Percentiles rank a stretch among this genome's conserved stretches.
phyloP scores from a whole-genome alignment of 2,888 invertebrate species.

The Buathra laborator region DNA sequence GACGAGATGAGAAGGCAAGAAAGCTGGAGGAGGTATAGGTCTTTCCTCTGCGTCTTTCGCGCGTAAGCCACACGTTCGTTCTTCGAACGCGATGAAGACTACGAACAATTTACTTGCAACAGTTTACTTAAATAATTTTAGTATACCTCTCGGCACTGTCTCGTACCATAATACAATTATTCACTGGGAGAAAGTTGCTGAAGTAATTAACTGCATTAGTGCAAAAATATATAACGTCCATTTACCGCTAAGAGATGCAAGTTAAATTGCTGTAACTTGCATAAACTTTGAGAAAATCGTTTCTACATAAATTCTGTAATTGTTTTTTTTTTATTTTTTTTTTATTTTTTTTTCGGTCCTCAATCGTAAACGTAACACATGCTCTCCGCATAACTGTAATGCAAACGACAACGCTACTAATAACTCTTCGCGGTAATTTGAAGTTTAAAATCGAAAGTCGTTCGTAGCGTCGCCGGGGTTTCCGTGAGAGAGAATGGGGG shows the following conservation, averaged over 20 bases:
- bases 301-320: too few relatives aligned
- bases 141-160: constrained; percentile 3
- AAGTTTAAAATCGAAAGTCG: constrained; percentile 30
- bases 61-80: constrained; percentile 15
- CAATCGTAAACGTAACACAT: background rate
- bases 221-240: background rate
- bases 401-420: background rate
- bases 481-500: background rate
- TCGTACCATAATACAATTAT: background rate
- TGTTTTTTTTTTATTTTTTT: too few relatives aligned
- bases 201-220: background rate
- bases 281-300: too few relatives aligned
- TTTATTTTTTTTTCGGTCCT: too few relatives aligned
- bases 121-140: constrained; percentile 33
- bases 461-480: background rate
- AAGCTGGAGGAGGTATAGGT: constrained; percentile 33
- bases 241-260: background rate
- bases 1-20: constrained; percentile 29
- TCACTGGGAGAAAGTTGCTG: background rate
- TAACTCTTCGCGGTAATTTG: background rate
- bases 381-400: background rate
- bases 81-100: constrained; percentile 19
- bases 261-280: background rate
- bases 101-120: constrained; percentile 7
- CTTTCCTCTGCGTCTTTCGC: constrained; percentile 10